Base-by-base conservation (phyloP, 2,888 invertebrate species). In the Atherix ibis region DNA sequence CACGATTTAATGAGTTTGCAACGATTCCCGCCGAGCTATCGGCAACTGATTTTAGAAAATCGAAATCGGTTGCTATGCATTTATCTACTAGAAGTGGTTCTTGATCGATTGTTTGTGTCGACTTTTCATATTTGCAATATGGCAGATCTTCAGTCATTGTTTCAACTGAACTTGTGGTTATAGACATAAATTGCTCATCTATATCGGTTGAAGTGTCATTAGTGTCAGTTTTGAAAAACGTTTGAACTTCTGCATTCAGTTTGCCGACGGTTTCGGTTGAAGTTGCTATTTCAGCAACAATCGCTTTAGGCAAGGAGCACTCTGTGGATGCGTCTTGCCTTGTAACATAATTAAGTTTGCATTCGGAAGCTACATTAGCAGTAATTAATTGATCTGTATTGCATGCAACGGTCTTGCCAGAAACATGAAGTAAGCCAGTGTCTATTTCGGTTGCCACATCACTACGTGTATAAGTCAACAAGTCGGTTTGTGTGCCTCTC, bases 401-500 rank as follows among this genome's bases (percentile, higher is more conserved):
- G n/a, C n/a, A n/a, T n/a, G n/a, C n/a, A n/a, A n/a, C n/a, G n/a
- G n/a, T n/a, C n/a, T n/a, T n/a, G n/a, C n/a, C n/a, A n/a, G n/a
- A n/a, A n/a, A n/a, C n/a, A n/a, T n/a, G n/a, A 28, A 3, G 16
- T 28, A 4, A 29, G 12, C 12, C 17, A n/a, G n/a, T 17, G 4
- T 31, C 26, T 17, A 16, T 26, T 34, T 32, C 19, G 19, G 12
- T 17, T 18, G 12, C 6, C 5, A 22, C 31, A 13, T 37, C 22
- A 9, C 8, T 35, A 17, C 3, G 9, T 12, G 12, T 14, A 4
- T n/a, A 5, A 12, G 12, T 10, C n/a, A n/a, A n/a, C n/a, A n/a
- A n/a, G n/a, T n/a, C n/a, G 3, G 58, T 58, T 43, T 58, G 58
- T 13, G 58, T 59, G 32, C 47, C 40, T 24, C 56, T 47, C 9